Percentiles rank a stretch among this genome's conserved stretches.
Conservation (phyloP, 2,888 invertebrate species). For the Diplazon laetatorius region DNA sequence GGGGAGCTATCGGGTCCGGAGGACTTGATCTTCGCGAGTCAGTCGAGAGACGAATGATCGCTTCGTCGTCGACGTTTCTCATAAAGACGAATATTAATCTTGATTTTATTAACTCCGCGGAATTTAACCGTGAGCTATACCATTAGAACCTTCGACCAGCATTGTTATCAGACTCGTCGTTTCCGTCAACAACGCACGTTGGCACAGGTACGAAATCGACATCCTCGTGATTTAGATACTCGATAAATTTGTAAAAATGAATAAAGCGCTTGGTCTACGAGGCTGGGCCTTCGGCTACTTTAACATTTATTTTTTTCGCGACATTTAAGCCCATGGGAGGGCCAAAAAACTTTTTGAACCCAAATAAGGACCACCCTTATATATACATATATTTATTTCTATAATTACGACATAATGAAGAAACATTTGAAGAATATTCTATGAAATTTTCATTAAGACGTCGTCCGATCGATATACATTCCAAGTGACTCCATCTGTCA, state of each 20-base stretch:
- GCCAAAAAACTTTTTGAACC: no score
- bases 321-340: no score
- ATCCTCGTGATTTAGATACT: neutral
- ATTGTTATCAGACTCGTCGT: neutral
- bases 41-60: constrained; percentile 72
- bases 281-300: no score
- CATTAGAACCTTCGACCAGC: neutral
- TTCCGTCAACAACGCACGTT: neutral
- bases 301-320: no score
- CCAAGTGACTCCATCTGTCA: constrained; percentile 23
- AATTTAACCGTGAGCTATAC: constrained; percentile 2
- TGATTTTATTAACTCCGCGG: constrained; percentile 72
- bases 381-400: no score
- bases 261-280: no score
- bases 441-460: neutral
- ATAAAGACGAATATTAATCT: constrained; percentile 78
- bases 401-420: neutral
- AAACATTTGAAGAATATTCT: no score
- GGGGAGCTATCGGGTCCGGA: constrained; percentile 43
- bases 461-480: constrained; percentile 6
- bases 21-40: constrained; percentile 51
- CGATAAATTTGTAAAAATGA: no score
- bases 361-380: no score
- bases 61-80: constrained; percentile 69
- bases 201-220: neutral